Evolutionary conservation across 2,888 invertebrate species (phyloP).

Genomic region (Scaptomyza cyrtandrae): DNA sequence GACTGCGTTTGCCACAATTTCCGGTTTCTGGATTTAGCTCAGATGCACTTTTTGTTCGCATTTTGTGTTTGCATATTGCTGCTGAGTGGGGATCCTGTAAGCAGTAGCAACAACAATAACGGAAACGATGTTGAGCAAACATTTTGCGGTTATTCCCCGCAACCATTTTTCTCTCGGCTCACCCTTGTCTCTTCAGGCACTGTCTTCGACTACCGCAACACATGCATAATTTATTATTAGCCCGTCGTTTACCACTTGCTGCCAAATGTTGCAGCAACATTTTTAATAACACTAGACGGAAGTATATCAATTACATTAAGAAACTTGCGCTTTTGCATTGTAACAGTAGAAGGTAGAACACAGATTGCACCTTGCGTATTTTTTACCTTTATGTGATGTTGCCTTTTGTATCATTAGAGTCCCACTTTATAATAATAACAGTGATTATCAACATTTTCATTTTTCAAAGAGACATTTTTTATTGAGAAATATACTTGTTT

Average conservation of each 20-base stretch:
- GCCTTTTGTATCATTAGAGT: neutral
- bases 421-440: too few species aligned
- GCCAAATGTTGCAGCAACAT: constrained; percentile 69
- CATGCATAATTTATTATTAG: constrained; percentile 79
- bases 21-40: constrained; percentile 77
- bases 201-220: constrained; percentile 68
- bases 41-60: constrained; percentile 71
- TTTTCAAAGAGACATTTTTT: too few species aligned
- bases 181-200: neutral
- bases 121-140: constrained; percentile 49
- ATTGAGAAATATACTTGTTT: too few species aligned
- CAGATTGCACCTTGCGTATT: too few species aligned
- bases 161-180: constrained; percentile 36
- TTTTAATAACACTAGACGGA: constrained; percentile 3
- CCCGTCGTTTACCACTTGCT: constrained; percentile 64
- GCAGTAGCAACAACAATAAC: constrained; percentile 41
- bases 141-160: constrained; percentile 68
- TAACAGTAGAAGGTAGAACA: too few species aligned
- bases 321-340: neutral
- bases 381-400: too few species aligned
- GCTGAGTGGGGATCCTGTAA: constrained; percentile 44
- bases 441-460: too few species aligned
- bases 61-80: constrained; percentile 55
- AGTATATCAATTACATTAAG: constrained; percentile 23
- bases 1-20: constrained; percentile 72